Base-by-base conservation (phyloP, 2,888 invertebrate genomes). In the Leucophenga maculata region DNA sequence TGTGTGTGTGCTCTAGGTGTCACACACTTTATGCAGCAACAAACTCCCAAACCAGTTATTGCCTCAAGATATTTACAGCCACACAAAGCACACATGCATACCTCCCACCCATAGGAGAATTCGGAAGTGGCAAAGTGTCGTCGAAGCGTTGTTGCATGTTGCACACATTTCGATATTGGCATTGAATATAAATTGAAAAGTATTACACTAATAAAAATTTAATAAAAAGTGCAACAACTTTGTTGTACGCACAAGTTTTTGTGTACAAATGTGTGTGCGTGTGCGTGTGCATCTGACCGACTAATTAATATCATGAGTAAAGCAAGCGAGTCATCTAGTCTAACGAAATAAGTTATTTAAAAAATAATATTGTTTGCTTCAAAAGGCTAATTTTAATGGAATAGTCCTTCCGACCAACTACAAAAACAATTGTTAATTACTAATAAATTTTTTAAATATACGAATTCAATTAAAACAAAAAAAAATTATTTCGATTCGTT, bases 31-130 rank as follows among this genome's bases (percentile, higher is more conserved):
- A 1, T 39, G 39, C 11, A 39, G 8, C 39, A 39, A 39, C 8
- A 39, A 39, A 39, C 39, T 39, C 11, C 39, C 55, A 55, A 26
- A 6, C 22, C 55, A 26, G 1, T 26, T 18, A 18, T 11, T 22
- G 55, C 55, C 55, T 20, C 26, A 55, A 55, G 55, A 22, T 55
- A 55, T 55, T 18, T 22, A 26, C 55, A 55, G 14, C 8, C 20
- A 55, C 22, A 55, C 18, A 18, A 55, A 3, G 26, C 26, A 55
- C 55, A 55, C 55, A 26, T 14, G 26, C 11, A 55, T 26, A n/a
- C n/a, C n/a, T n/a, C n/a, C n/a, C n/a, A n/a, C n/a, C 6, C 55
- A 26, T 18, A 50, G 6, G 26, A 50, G 16, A 50, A n/a, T 11
- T 50, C 11, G 39, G 39, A 39, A 8, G 39, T 11, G 11, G 11